A percentile compares a stretch with the other conserved stretches of the same genome.
Conservation (phyloP, 2,113 vertebrate species). For the Urocynchramus pylzowi region DNA sequence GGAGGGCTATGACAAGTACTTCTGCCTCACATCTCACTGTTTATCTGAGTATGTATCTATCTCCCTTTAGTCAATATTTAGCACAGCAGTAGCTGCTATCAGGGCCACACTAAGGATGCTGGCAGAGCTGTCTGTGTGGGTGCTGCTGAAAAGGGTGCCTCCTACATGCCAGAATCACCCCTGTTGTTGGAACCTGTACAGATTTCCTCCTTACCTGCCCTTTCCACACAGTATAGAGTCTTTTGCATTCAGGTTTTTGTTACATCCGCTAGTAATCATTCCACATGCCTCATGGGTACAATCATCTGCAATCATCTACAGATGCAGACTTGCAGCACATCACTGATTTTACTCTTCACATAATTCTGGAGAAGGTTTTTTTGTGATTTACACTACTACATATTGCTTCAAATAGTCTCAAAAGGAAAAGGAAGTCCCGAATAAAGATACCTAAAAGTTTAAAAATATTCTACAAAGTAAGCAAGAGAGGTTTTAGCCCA, state of each 20-base stretch:
- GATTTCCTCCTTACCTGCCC: neutral
- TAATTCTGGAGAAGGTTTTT: neutral
- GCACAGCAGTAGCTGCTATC: neutral
- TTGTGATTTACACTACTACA: neutral
- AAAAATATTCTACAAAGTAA: neutral
- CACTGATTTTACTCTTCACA: neutral
- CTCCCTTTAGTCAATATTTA: neutral
- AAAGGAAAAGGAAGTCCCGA: neutral
- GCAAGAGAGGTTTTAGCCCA: neutral
- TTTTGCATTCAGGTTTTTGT: slow-evolving; percentile 14
- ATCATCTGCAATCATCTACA: slow-evolving; percentile 41
- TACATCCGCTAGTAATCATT: slow-evolving; percentile 13
- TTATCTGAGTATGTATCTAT: neutral
- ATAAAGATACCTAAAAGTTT: neutral
- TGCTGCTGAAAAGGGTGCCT: neutral
- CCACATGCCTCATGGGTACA: neutral
- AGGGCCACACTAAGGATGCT: neutral
- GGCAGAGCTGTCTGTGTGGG: neutral
- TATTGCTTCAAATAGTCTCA: neutral
- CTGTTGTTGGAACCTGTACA: neutral
- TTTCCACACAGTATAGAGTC: neutral
- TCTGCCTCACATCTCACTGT: neutral
- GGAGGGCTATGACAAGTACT: neutral
- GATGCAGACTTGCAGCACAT: slow-evolving; percentile 1
- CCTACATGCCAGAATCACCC: neutral